These are phyloP conservation scores for Lagenorhynchus albirostris DNA, from an alignment of 2,113 vertebrate genomes.

Conservation along the genomic window DNA sequence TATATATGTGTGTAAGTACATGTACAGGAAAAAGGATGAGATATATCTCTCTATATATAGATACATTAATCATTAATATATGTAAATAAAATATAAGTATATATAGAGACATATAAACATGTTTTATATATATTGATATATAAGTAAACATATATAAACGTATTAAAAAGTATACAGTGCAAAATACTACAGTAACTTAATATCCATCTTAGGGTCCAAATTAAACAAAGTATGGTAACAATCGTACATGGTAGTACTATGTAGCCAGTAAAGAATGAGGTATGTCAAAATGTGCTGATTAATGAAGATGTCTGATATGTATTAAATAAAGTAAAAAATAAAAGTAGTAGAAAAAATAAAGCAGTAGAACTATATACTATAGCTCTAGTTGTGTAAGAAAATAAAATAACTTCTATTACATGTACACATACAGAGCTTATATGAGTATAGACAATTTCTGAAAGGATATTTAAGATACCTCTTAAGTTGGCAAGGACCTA, in stretches of 20 bases:
- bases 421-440: neutral
- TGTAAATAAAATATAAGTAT: neutral
- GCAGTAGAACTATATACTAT: neutral
- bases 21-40: neutral
- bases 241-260: neutral
- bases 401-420: neutral
- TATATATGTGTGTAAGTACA: neutral
- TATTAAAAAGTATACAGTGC: neutral
- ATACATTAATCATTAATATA: neutral
- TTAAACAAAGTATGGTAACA: neutral
- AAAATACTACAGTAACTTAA: neutral
- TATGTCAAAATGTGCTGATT: neutral
- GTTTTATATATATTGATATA: neutral
- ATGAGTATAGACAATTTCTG: neutral
- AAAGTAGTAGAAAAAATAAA: neutral
- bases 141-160: neutral
- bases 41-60: neutral
- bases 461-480: neutral
- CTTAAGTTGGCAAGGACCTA: neutral
- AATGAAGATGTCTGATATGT: neutral
- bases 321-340: neutral
- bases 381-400: neutral
- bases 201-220: neutral
- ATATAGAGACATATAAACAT: neutral
- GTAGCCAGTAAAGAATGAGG: neutral